A percentile compares a stretch with the other conserved stretches of the same genome.
Evolutionary conservation across 1,140 invertebrate genomes (phyloP).

Genomic region (Aphaenogaster rudis): DNA sequence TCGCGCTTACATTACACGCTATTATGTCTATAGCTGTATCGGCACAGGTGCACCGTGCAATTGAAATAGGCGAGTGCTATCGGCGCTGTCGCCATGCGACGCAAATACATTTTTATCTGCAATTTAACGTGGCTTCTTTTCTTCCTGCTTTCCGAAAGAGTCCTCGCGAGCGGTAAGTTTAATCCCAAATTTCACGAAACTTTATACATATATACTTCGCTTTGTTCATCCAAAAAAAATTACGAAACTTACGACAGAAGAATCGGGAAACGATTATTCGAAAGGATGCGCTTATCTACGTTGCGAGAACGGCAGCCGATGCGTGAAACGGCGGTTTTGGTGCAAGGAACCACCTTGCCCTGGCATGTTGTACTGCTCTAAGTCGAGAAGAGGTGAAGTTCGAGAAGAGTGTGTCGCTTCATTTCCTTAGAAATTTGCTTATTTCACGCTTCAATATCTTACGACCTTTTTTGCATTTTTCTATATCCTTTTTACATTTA

Average conservation of each 20-base stretch:
- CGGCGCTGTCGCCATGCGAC: conserved; percentile 46
- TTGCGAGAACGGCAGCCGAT: conserved; percentile 73
- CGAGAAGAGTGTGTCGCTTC: not conserved
- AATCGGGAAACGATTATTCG: conserved; percentile 29
- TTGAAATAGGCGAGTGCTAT: conserved; percentile 24
- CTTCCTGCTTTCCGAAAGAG: not conserved
- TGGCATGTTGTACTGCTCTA: conserved; percentile 80
- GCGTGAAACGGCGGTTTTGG: conserved; percentile 79
- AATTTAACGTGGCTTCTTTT: conserved; percentile 12
- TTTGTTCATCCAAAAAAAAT: conserved; percentile 14
- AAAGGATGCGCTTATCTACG: conserved; percentile 70
- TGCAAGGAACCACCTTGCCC: conserved; percentile 79
- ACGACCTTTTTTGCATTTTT: not conserved
- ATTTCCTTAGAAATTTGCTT: not conserved
- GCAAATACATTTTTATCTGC: conserved; percentile 1
- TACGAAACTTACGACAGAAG: conserved; percentile 1
- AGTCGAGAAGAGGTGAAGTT: conserved; percentile 74
- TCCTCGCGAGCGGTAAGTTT: conserved; percentile 27
- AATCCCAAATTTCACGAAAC: not conserved
- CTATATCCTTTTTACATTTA: not conserved
- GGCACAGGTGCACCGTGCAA: conserved; percentile 9
- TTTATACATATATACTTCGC: not conserved
- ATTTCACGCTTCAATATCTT: not conserved
- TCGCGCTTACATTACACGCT: conserved; percentile 39
- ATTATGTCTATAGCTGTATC: conserved; percentile 13